phyloP scores from a whole-genome alignment of 1,140 invertebrate species.

The Ceratosolen fusciceps region DNA sequence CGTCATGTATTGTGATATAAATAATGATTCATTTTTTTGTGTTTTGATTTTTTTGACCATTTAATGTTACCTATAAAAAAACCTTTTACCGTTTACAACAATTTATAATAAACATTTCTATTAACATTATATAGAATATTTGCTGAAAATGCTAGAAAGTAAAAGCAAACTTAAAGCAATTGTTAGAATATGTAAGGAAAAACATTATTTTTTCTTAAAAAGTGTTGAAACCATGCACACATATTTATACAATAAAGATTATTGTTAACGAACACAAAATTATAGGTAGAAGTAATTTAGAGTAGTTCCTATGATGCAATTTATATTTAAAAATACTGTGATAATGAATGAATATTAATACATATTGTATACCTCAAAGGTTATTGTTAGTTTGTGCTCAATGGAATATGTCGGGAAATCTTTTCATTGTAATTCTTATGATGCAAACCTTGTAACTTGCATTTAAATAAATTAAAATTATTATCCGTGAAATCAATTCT shows the following conservation, averaged over 20 bases:
- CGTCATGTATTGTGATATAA: no score
- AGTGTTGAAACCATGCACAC: background rate
- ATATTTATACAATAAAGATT: background rate
- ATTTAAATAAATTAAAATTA: background rate
- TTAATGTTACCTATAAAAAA: conserved; percentile 21
- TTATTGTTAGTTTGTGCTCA: background rate
- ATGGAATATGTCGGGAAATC: background rate
- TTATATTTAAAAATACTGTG: conserved; percentile 55
- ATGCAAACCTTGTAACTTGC: no score
- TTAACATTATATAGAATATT: conserved; percentile 1
- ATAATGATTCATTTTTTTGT: conserved; percentile 19
- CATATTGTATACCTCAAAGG: conserved; percentile 41
- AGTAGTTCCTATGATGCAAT: conserved; percentile 36
- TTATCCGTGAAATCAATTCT: no score
- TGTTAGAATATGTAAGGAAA: background rate
- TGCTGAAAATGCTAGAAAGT: conserved; percentile 9
- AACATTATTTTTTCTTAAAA: background rate
- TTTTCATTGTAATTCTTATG: background rate
- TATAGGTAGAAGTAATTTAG: conserved; percentile 21
- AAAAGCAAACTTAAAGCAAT: conserved; percentile 18
- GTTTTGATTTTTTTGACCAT: conserved; percentile 14
- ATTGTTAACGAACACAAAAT: background rate
- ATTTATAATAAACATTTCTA: conserved; percentile 18
- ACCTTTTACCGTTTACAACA: conserved; percentile 18
- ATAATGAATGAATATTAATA: conserved; percentile 51